A percentile compares a stretch with the other conserved stretches of the same genome.
Conservation (phyloP, 2,888 invertebrate genomes). For the Chelonus formosanus region DNA sequence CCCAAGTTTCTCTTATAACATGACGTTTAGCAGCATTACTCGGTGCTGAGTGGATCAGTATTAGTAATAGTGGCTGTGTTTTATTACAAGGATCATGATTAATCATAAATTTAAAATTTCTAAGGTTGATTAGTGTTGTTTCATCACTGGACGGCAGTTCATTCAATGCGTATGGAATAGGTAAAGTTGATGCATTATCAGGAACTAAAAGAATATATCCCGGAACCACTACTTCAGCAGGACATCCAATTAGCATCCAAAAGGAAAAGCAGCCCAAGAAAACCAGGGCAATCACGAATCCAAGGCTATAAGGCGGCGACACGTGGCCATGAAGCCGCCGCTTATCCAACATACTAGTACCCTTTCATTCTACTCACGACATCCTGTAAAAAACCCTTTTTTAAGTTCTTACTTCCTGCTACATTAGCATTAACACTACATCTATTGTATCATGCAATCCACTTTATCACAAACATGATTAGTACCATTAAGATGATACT, state of each 20-base stretch:
- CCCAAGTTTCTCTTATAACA: slow-evolving; percentile 66
- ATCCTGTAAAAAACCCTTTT: slow-evolving; percentile 24
- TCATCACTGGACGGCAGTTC: slow-evolving; percentile 57
- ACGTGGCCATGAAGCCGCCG: slow-evolving; percentile 55
- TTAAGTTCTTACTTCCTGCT: too few species aligned
- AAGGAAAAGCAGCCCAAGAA: slow-evolving; percentile 54
- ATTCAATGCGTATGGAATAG: slow-evolving; percentile 47
- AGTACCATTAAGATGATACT: too few species aligned
- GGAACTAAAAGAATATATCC: slow-evolving; percentile 50
- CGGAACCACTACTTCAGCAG: slow-evolving; percentile 44
- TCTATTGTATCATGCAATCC: too few species aligned
- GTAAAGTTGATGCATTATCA: slow-evolving; percentile 46
- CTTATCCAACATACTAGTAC: slow-evolving; percentile 57
- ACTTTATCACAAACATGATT: too few species aligned
- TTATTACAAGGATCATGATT: slow-evolving; percentile 69
- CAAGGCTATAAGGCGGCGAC: slow-evolving; percentile 54
- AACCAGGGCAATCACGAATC: slow-evolving; percentile 51
- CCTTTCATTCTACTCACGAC: slow-evolving; percentile 43
- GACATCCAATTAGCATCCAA: slow-evolving; percentile 53
- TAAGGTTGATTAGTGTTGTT: slow-evolving; percentile 63
- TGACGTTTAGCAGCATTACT: slow-evolving; percentile 63
- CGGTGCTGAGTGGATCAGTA: slow-evolving; percentile 67
- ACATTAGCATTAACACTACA: too few species aligned
- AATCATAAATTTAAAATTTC: slow-evolving; percentile 72
- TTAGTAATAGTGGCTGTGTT: slow-evolving; percentile 62